phyloP scores from a whole-genome alignment of 2,888 invertebrate species.

The Eutolmus rufibarbis region DNA sequence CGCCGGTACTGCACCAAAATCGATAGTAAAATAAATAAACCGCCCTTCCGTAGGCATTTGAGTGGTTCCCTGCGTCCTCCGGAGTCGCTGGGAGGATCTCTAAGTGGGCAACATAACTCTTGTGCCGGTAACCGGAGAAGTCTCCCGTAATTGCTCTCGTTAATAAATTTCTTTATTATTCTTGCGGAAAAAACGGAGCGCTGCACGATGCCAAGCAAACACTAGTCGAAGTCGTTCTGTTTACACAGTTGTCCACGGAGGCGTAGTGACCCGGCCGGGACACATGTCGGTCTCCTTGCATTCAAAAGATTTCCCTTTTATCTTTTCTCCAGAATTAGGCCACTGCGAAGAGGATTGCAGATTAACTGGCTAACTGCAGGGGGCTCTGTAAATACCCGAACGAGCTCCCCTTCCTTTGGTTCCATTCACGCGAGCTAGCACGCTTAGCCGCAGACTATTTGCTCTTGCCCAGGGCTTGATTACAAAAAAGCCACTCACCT shows the following conservation, averaged over 20 bases:
- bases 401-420: not conserved
- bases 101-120: not conserved
- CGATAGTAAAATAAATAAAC: not conserved
- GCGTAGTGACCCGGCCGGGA: not conserved
- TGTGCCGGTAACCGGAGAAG: not conserved
- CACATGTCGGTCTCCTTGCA: not conserved
- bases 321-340: not conserved
- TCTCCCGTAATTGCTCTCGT: not conserved
- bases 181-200: not conserved
- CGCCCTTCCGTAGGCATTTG: not conserved
- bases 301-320: not conserved
- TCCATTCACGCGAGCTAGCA: not conserved
- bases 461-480: not conserved
- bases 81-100: not conserved
- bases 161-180: not conserved
- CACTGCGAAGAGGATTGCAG: not conserved
- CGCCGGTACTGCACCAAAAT: not conserved
- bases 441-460: not conserved
- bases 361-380: not conserved
- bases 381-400: not conserved
- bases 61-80: not conserved
- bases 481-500: not conserved
- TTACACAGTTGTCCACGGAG: conserved; percentile 7
- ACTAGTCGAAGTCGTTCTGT: not conserved
- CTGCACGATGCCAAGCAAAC: not conserved